Percentiles rank a stretch among this genome's conserved stretches.
These are phyloP conservation scores for Anolis carolinensis DNA, from an alignment of 2,113 vertebrate genomes.

Conservation along the genomic window DNA sequence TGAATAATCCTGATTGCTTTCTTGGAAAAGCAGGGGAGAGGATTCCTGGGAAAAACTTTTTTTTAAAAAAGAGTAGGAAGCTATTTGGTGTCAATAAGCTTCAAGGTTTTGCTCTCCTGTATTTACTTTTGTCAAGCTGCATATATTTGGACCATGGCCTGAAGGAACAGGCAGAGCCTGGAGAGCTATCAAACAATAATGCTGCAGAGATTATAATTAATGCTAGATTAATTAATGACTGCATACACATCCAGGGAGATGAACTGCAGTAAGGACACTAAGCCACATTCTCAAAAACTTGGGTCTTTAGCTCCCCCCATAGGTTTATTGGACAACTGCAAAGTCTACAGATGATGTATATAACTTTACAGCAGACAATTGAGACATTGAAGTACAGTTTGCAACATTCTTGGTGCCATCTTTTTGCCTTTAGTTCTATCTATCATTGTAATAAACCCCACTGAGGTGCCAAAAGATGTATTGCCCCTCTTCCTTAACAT, in stretches of 20 bases:
- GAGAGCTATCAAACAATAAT: neutral
- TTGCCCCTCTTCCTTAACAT: too few relatives aligned
- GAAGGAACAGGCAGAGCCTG: neutral
- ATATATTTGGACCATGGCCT: constrained; percentile 27
- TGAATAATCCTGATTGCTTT: constrained; percentile 56
- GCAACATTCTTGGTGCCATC: too few relatives aligned
- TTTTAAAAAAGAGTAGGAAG: constrained; percentile 54
- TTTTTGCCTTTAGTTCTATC: too few relatives aligned
- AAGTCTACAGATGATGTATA: too few relatives aligned
- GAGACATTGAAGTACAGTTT: too few relatives aligned
- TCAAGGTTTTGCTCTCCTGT: constrained; percentile 32
- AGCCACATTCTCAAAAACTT: neutral
- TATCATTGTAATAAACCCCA: too few relatives aligned
- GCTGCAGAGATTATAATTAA: constrained; percentile 13
- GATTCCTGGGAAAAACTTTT: constrained; percentile 68
- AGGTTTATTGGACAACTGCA: neutral
- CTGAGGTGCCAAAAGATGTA: too few relatives aligned
- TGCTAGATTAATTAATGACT: constrained; percentile 1
- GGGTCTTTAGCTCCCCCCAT: neutral
- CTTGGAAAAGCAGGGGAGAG: constrained; percentile 65
- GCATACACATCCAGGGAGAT: constrained; percentile 19
- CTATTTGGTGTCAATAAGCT: constrained; percentile 36
- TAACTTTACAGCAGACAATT: too few relatives aligned
- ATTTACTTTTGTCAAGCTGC: constrained; percentile 38
- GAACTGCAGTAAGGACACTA: neutral